These are phyloP conservation scores for Sandelia bainsii DNA, from an alignment of 2,797 vertebrate genomes.

Conservation along the genomic window DNA sequence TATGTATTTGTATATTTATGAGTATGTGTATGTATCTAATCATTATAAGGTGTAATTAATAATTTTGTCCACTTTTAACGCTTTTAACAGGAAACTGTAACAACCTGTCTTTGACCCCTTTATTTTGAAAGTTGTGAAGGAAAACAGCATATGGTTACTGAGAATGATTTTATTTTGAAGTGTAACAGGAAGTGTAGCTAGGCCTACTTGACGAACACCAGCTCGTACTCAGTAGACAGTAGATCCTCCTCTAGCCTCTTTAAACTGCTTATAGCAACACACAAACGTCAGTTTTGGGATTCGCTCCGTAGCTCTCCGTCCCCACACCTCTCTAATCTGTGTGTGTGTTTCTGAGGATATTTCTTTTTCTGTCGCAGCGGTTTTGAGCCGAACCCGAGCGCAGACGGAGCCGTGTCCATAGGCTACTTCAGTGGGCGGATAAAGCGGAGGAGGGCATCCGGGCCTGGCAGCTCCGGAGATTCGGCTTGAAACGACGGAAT, in stretches of 20 bases:
- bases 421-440: constrained; percentile 67
- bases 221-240: constrained; percentile 38
- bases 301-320: constrained; percentile 7
- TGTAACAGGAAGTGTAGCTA: neutral
- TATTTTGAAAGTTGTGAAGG: constrained; percentile 24
- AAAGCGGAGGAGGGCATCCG: constrained; percentile 73
- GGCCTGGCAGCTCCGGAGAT: constrained; percentile 69
- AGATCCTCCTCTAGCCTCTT: constrained; percentile 68
- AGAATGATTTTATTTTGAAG: constrained; percentile 47
- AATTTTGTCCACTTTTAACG: neutral
- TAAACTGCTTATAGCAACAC: constrained; percentile 52
- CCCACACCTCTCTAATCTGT: neutral
- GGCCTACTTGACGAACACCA: neutral
- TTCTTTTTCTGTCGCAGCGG: constrained; percentile 35
- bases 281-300: constrained; percentile 50
- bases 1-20: neutral
- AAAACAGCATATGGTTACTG: fast-evolving
- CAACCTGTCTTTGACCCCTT: neutral
- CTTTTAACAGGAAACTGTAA: neutral
- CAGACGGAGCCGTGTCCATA: constrained; percentile 41
- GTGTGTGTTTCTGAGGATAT: constrained; percentile 28
- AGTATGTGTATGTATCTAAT: neutral
- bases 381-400: constrained; percentile 4
- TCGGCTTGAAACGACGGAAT: constrained; percentile 63
- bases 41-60: neutral